These are phyloP conservation scores for Cheilosia scutellata DNA, from an alignment of 2,888 invertebrate species.

Conservation along the genomic window DNA sequence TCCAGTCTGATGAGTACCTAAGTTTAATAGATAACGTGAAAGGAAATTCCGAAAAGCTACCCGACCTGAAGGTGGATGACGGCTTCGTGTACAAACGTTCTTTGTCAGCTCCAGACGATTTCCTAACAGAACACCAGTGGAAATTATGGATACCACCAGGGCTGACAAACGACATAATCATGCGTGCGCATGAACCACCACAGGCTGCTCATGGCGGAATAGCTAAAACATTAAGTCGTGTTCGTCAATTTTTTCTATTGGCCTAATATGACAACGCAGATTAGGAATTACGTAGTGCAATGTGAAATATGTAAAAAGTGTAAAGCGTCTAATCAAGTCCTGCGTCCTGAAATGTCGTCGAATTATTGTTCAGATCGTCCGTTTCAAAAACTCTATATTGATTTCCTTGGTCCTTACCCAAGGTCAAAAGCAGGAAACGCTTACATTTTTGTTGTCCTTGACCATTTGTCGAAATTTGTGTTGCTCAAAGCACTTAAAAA, in stretches of 20 bases:
- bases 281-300: too few species aligned
- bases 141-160: constrained; percentile 38
- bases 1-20: neutral
- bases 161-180: constrained; percentile 8
- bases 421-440: neutral
- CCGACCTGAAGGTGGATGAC: neutral
- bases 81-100: constrained; percentile 5
- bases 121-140: constrained; percentile 3
- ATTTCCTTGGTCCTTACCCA: neutral
- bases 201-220: constrained; percentile 42
- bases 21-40: neutral
- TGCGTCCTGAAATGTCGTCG: too few species aligned
- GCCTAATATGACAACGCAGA: constrained; percentile 22
- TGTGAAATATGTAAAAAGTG: too few species aligned
- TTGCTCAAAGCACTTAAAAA: too few species aligned
- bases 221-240: constrained; percentile 21
- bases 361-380: neutral
- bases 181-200: constrained; percentile 35
- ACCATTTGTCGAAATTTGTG: neutral
- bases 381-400: neutral
- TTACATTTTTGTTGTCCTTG: neutral
- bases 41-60: constrained; percentile 4
- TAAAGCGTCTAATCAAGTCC: too few species aligned
- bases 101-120: neutral
- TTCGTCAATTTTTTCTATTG: constrained; percentile 10